These are phyloP conservation scores for Narcine bancroftii DNA, from an alignment of 2,113 vertebrate genomes.

Conservation along the genomic window DNA sequence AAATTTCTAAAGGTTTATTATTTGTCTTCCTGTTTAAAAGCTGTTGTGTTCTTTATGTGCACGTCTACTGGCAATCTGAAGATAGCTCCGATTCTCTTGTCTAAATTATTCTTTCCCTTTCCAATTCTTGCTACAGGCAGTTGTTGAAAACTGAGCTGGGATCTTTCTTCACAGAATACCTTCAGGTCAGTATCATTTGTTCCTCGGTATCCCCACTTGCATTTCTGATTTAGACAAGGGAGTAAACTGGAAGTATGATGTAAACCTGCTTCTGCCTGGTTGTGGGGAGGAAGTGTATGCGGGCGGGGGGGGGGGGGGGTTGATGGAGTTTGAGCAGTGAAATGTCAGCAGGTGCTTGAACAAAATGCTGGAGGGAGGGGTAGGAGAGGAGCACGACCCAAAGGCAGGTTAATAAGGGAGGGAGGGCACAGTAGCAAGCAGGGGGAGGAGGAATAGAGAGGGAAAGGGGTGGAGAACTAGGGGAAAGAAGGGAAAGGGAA, in stretches of 20 bases:
- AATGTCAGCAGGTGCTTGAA: no score
- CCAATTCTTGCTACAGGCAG: slow-evolving; percentile 58
- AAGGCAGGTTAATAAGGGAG: no score
- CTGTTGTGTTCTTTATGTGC: background rate
- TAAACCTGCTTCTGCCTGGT: background rate
- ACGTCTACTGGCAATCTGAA: background rate
- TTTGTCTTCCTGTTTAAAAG: background rate
- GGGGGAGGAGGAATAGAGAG: no score
- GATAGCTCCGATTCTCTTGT: background rate
- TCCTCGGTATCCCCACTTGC: background rate
- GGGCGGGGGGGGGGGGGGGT: no score
- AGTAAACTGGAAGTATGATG: background rate
- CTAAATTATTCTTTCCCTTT: background rate
- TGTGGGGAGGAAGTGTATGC: background rate
- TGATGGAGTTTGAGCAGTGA: no score
- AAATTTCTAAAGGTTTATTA: background rate
- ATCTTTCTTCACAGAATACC: slow-evolving; percentile 91
- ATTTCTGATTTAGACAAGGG: background rate
- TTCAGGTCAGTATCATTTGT: slow-evolving; percentile 61
- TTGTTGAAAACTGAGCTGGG: slow-evolving; percentile 93
- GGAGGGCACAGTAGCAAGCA: no score
- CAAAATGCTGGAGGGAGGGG: no score
- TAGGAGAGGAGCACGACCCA: no score
- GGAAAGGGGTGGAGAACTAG: no score
- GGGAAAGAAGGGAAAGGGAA: no score